phyloP scores from a whole-genome alignment of 1,140 invertebrate species.

The Hylyphantes graminicola region DNA sequence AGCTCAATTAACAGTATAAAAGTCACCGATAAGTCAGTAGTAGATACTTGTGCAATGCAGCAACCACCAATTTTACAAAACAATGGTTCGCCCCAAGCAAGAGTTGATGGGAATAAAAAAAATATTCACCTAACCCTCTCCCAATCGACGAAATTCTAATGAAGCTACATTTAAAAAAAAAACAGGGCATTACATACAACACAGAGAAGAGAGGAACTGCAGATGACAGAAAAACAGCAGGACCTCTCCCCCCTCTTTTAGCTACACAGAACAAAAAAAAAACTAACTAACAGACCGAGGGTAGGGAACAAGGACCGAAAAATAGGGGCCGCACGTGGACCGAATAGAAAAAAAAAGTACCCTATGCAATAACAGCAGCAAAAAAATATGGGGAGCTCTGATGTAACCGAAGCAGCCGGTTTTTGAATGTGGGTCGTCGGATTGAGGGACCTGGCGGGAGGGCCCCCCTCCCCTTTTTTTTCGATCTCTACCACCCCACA shows the following conservation, averaged over 20 bases:
- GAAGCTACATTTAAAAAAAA: no score
- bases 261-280: not conserved
- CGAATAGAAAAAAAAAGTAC: constrained; percentile 35
- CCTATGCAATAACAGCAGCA: constrained; percentile 33
- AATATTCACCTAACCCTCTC: no score
- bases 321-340: constrained; percentile 35
- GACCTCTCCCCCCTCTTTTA: not conserved
- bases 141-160: no score
- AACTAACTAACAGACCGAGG: constrained; percentile 37
- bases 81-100: no score
- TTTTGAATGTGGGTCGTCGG: constrained; percentile 39
- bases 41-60: no score
- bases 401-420: constrained; percentile 38
- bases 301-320: constrained; percentile 23
- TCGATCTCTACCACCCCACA: constrained; percentile 2
- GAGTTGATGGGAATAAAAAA: no score
- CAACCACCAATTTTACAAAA: no score
- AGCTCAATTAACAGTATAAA: no score
- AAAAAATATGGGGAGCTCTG: constrained; percentile 1
- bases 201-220: not conserved
- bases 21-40: no score
- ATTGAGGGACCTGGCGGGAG: constrained; percentile 16
- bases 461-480: constrained; percentile 8
- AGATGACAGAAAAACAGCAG: constrained; percentile 23
- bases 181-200: not conserved